phyloP scores from a whole-genome alignment of 2,797 vertebrate species.

The Meda fulgida region DNA sequence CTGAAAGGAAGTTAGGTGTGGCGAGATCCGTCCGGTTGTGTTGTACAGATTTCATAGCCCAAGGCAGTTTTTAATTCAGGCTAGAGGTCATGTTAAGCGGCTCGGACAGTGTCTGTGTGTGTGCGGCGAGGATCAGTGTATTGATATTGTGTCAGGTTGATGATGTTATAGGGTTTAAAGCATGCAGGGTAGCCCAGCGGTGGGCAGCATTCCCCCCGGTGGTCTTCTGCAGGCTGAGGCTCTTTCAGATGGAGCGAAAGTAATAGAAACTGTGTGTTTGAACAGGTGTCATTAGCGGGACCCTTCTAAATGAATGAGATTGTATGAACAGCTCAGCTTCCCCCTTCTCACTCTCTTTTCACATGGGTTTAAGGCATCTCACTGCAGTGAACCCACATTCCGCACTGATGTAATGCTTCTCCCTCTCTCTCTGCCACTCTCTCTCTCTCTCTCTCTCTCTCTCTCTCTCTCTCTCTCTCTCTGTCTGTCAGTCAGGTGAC shows the following conservation, averaged over 20 bases:
- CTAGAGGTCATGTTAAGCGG: conserved; percentile 12
- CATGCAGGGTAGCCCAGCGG: conserved; percentile 18
- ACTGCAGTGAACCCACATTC: conserved; percentile 77
- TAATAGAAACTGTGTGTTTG: conserved; percentile 46
- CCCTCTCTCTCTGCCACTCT: neutral
- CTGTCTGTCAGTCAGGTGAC: conserved; percentile 70
- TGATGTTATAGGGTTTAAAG: conserved; percentile 28
- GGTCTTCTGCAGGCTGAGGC: neutral
- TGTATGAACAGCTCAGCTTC: conserved; percentile 18
- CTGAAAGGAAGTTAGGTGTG: conserved; percentile 33
- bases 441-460: neutral
- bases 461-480: neutral
- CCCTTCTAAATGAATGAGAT: conserved; percentile 36
- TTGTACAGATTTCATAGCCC: conserved; percentile 4
- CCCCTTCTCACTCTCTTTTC: conserved; percentile 37
- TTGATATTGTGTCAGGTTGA: conserved; percentile 52
- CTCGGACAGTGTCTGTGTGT: conserved; percentile 18
- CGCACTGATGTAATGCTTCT: conserved; percentile 78
- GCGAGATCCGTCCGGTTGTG: conserved; percentile 1
- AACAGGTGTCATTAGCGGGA: conserved; percentile 50
- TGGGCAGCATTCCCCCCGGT: neutral
- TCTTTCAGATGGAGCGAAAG: neutral
- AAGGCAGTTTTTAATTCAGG: conserved; percentile 30
- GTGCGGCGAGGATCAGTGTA: neutral
- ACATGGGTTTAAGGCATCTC: conserved; percentile 63